Evolutionary conservation across 2,888 invertebrate species (phyloP).

Genomic region (Phorcus lineatus): DNA sequence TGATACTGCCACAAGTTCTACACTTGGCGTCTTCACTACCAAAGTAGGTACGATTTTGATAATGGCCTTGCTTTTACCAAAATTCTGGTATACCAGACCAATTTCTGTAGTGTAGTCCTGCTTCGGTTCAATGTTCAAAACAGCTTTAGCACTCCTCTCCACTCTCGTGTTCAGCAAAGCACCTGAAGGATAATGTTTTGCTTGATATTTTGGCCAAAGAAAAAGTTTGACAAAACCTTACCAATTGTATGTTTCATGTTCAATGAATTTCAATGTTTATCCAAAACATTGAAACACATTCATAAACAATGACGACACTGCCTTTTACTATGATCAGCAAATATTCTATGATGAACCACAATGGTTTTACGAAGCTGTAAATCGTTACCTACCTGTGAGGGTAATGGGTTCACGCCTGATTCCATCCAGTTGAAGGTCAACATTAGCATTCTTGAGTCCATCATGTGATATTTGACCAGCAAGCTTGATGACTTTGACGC

Average conservation of each 20-base stretch:
- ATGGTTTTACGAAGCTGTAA: conserved; percentile 22
- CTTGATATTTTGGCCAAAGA: too few species aligned
- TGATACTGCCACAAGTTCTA: conserved; percentile 44
- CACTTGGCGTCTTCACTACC: conserved; percentile 46
- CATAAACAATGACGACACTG: too few species aligned
- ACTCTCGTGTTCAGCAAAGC: conserved; percentile 48
- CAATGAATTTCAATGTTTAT: too few species aligned
- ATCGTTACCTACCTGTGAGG: conserved; percentile 56
- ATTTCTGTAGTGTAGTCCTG: conserved; percentile 48
- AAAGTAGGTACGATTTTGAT: conserved; percentile 42
- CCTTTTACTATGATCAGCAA: too few species aligned
- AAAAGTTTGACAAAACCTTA: too few species aligned
- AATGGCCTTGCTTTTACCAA: conserved; percentile 23
- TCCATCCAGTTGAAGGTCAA: conserved; percentile 50
- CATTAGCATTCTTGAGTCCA: conserved; percentile 32
- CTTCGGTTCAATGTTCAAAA: conserved; percentile 42
- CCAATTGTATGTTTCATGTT: too few species aligned
- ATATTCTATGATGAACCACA: background rate
- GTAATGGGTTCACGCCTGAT: conserved; percentile 44
- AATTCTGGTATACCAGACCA: conserved; percentile 32
- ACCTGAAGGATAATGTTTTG: conserved; percentile 37
- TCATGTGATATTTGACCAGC: conserved; percentile 40
- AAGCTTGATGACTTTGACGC: conserved; percentile 48
- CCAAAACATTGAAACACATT: too few species aligned
- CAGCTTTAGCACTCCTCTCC: conserved; percentile 43